Evolutionary conservation across 64 coral and sea anemone genomes (phyloP).

Genomic region (Actinia tenebrosa): DNA sequence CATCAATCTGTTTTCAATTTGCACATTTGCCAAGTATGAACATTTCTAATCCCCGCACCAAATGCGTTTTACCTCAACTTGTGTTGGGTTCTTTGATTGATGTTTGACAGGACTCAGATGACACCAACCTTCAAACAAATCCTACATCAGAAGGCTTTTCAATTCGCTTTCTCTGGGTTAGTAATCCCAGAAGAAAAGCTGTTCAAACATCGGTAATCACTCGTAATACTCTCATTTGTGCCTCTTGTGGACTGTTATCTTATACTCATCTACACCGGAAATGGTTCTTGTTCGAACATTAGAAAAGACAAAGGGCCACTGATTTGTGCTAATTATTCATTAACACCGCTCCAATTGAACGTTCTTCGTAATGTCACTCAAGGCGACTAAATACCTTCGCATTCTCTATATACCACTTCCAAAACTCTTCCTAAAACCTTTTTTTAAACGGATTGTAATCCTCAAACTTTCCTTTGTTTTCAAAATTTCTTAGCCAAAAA

Average conservation of each 20-base stretch:
- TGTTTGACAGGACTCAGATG: not conserved
- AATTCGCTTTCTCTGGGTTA: not conserved
- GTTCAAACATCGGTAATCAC: conserved; percentile 2
- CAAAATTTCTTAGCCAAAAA: no score
- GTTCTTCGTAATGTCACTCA: not conserved
- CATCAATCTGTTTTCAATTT: conserved; percentile 14
- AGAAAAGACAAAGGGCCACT: conserved; percentile 76
- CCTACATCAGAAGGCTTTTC: not conserved
- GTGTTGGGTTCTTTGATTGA: not conserved
- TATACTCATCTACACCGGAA: conserved; percentile 85
- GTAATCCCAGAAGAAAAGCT: conserved; percentile 14
- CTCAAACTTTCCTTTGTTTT: no score
- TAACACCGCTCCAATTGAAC: not conserved
- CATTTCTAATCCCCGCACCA: not conserved
- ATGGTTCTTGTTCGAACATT: conserved; percentile 93
- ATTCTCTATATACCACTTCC: not conserved
- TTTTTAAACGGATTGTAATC: no score
- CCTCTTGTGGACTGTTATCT: conserved; percentile 54
- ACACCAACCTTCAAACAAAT: conserved; percentile 10
- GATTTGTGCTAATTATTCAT: conserved; percentile 88
- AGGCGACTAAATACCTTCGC: not conserved
- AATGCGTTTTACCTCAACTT: not conserved
- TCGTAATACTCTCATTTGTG: conserved; percentile 20
- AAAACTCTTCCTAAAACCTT: not conserved
- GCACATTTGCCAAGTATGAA: conserved; percentile 17